phyloP scores from a whole-genome alignment of 2,888 invertebrate species.

The Steromphala cineraria region DNA sequence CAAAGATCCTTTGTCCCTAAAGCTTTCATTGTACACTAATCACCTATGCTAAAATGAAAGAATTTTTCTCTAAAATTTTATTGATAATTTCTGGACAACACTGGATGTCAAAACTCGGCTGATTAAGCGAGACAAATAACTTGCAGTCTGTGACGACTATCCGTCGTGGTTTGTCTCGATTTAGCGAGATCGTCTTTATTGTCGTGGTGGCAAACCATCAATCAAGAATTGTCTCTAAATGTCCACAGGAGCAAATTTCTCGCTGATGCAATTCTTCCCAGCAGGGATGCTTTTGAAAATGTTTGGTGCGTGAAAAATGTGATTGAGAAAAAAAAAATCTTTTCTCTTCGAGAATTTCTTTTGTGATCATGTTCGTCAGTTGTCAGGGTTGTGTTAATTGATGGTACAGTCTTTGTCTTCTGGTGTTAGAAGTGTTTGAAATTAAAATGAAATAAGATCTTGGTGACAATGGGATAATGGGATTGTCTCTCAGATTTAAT shows the following conservation, averaged over 20 bases:
- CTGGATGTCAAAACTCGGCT: neutral
- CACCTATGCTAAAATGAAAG: neutral
- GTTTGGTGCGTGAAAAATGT: neutral
- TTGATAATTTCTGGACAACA: neutral
- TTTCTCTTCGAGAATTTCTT: no score
- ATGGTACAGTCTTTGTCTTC: neutral
- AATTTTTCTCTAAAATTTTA: slow-evolving; percentile 4
- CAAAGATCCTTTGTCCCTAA: no score
- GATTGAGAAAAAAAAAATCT: neutral
- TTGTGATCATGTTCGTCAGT: neutral
- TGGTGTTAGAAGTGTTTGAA: neutral
- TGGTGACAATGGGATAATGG: no score
- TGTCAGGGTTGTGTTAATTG: neutral
- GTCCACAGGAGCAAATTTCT: neutral
- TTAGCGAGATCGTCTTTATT: neutral
- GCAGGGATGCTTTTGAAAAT: neutral
- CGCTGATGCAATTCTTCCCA: neutral
- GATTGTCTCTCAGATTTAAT: no score
- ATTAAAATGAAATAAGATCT: no score
- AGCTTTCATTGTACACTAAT: no score
- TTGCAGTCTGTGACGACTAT: neutral
- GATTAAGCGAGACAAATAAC: neutral
- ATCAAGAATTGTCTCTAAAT: neutral
- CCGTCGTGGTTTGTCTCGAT: neutral
- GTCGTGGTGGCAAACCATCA: neutral